Evolutionary conservation across 2,113 vertebrate genomes (phyloP).

Genomic region (Herpetotheres cachinnans): DNA sequence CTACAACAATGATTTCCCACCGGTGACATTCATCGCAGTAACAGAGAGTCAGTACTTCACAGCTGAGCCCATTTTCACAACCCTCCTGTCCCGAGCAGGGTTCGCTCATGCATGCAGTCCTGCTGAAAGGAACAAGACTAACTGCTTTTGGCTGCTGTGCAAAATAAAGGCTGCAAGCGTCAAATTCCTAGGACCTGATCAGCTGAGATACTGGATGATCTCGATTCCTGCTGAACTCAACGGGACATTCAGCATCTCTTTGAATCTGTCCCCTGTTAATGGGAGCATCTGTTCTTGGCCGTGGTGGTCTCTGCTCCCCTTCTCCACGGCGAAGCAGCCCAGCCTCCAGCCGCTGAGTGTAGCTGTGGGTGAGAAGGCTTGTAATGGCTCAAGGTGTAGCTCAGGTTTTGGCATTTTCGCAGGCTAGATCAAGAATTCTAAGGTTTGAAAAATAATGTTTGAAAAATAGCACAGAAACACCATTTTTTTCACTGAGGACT

Average conservation of each 20-base stretch:
- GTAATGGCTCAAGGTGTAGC: not conserved
- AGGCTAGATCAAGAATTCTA: not conserved
- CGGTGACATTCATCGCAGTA: not conserved
- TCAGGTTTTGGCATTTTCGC: not conserved
- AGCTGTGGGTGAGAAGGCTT: not conserved
- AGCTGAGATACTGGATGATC: not conserved
- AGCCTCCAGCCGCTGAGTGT: accelerated
- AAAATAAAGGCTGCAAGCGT: not conserved
- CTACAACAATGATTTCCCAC: not conserved
- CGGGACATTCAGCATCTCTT: not conserved
- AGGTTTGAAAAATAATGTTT: not conserved
- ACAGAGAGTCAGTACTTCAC: not conserved
- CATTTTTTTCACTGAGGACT: not conserved
- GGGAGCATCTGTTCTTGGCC: not conserved
- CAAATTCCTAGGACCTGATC: not conserved
- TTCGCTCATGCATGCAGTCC: not conserved
- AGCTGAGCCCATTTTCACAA: not conserved
- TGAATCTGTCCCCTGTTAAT: not conserved
- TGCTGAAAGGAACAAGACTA: not conserved
- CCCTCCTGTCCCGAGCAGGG: not conserved
- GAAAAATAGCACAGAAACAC: not conserved
- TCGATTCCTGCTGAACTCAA: not conserved
- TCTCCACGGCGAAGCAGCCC: accelerated
- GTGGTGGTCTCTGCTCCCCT: not conserved
- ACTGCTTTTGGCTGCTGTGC: not conserved